These are phyloP conservation scores for Fopius arisanus DNA, from an alignment of 1,140 invertebrate species.

Conservation along the genomic window DNA sequence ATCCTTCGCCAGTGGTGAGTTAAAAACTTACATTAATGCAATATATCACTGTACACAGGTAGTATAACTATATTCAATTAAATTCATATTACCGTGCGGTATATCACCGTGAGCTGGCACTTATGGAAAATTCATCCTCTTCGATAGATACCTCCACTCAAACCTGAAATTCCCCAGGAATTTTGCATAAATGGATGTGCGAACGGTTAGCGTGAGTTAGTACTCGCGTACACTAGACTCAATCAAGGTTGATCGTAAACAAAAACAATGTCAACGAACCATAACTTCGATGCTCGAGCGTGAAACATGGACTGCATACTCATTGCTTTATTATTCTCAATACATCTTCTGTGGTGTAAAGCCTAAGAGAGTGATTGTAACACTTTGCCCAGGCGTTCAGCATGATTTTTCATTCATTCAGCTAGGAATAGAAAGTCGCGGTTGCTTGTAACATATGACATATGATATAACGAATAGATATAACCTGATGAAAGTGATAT, in stretches of 20 bases:
- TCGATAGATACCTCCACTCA: no score
- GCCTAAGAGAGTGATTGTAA: no score
- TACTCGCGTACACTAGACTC: not conserved
- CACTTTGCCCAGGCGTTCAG: no score
- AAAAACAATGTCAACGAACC: constrained; percentile 5
- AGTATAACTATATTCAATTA: not conserved
- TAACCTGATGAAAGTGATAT: no score
- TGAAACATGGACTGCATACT: not conserved
- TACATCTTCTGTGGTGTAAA: no score
- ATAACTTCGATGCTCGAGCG: not conserved
- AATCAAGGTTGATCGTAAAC: constrained; percentile 5
- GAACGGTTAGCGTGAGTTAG: no score
- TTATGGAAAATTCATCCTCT: no score
- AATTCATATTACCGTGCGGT: not conserved
- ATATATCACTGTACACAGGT: not conserved
- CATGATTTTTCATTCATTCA: not conserved
- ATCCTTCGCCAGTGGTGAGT: not conserved
- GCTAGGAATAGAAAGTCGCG: not conserved
- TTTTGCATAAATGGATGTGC: no score
- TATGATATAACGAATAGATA: constrained; percentile 6
- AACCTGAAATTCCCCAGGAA: no score
- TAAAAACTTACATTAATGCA: not conserved
- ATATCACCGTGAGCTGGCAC: not conserved
- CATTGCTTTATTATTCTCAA: not conserved
- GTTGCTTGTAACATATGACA: constrained; percentile 16